Evolutionary conservation across 2,113 vertebrate species (phyloP), one percentile per base, ranked within the genome.

Genomic region (Crotophaga sulcirostris): DNA sequence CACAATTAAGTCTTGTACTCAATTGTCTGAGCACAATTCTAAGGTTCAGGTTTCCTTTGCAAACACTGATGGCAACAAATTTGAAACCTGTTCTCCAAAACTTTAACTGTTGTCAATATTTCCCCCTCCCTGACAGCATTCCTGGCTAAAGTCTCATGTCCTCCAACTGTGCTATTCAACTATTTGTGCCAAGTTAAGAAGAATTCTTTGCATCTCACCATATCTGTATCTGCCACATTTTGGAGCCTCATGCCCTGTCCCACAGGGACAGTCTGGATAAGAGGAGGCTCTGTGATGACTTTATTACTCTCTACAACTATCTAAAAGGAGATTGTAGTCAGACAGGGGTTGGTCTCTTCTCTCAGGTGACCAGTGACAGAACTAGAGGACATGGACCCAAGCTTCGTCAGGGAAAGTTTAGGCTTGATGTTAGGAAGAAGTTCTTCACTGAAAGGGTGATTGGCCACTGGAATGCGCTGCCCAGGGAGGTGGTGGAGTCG

Each of bases 191-290:
- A 74, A 56, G 21, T 47, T 51, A 38, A n/a, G 34, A 77, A 52
- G 44, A 42, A 33, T 55, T 62, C 36, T 62, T 59, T 87, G 42
- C 28, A 55, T 81, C 16, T 70, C 25, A 3, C 16, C 2, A 0
- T 52, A 21, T 34, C 24, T 3, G 0, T 45, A 19, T 31, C 59
- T 63, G 28, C 25, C 13, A 12, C 26, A 7, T 0, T 81, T 63
- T 59, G 72, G 72, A 75, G 16, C 31, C 17, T 93, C 13, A 5
- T 0, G 3, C 16, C 4, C 25, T 25, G 13, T 81, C 56, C 54
- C 66, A 10, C 38, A 25, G 66, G 42, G 24, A 25, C 8, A 7
- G n/a, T n/a, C n/a, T n/a, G n/a, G n/a, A n/a, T n/a, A n/a, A n/a
- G n/a, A n/a, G n/a, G n/a, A n/a, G n/a, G n/a, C n/a, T n/a, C n/a